Base-by-base conservation (phyloP, 2,888 invertebrate genomes). In the Aromia moschata region DNA sequence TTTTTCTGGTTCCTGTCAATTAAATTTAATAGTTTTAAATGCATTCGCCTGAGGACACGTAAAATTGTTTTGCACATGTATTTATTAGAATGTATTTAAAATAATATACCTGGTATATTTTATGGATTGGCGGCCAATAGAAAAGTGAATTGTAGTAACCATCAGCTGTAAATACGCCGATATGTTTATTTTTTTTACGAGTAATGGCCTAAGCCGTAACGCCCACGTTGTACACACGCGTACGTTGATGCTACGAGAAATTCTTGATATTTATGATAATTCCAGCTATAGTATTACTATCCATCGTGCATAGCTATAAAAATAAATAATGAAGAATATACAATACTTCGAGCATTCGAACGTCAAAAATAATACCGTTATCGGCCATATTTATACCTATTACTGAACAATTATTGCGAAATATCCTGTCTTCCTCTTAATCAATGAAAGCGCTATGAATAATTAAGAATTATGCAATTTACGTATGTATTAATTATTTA, bases 141-240 rank as follows among this genome's bases (percentile, higher is more conserved):
- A 11, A 10, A 7, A 33, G 5, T 33, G 33, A 33, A 7, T 33
- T 2, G 7, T 33, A 11, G 33, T 33, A 33, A 33, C n/a, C 33
- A 33, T 46, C 15, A n/a, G 17, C 33, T 46, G 33, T 46, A 46
- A 46, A 46, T 46, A 46, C 33, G 11, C n/a, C 25, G 33, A 46
- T 36, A 46, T 17, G 46, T 46, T 46, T 46, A 46, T 46, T 36
- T 46, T 33, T 46, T 30, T 2, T 25, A 25, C 25, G 25, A 25
- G 45, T 15, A n/a, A 18, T 43, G 20, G 31, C 12, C n/a, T n/a
- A n/a, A n/a, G n/a, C n/a, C 17, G 11, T 33, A 46, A 46, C 46
- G 46, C 46, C 33, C 16, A 46, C 46, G 11, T 14, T 46, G 33
- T 17, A 46, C 16, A 46, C n/a, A n/a, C 16, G 33, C n/a, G 3